A percentile compares a stretch with the other conserved stretches of the same genome.
These are phyloP conservation scores for Dinocampus coccinellae DNA, from an alignment of 2,888 invertebrate genomes.

Conservation along the genomic window DNA sequence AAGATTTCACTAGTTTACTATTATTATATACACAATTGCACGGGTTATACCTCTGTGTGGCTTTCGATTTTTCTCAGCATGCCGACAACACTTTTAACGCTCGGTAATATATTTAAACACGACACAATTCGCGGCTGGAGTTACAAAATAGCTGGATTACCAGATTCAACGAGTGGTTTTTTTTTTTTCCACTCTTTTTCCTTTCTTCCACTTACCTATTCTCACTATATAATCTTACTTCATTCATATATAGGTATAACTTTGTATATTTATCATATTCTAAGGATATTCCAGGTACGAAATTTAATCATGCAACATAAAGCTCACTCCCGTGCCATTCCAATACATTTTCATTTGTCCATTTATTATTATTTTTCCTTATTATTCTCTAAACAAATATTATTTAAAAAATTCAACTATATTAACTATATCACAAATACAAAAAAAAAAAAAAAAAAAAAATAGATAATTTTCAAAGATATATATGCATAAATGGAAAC, in stretches of 20 bases:
- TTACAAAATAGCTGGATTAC: conserved; percentile 63
- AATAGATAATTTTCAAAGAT: neutral
- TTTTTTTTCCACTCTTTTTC: neutral
- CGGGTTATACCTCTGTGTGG: conserved; percentile 19
- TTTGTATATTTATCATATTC: too few species aligned
- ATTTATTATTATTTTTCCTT: too few species aligned
- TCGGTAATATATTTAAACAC: conserved; percentile 62
- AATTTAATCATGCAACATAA: conserved; percentile 32
- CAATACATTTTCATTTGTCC: too few species aligned
- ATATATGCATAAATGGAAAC: conserved; percentile 16
- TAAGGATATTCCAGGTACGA: conserved; percentile 36
- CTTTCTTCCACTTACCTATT: neutral
- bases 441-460: too few species aligned
- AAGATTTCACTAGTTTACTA: neutral
- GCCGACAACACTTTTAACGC: conserved; percentile 40
- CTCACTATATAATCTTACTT: neutral
- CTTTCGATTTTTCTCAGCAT: conserved; percentile 17
- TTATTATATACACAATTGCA: conserved; percentile 5
- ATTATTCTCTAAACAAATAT: too few species aligned
- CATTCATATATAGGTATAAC: too few species aligned
- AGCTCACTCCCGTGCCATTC: conserved; percentile 26
- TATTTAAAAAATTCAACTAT: too few species aligned
- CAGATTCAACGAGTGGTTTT: conserved; percentile 48
- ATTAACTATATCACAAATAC: too few species aligned
- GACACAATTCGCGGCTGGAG: conserved; percentile 57